Evolutionary conservation across 2,797 vertebrate genomes (phyloP), one percentile per base, ranked within the genome.

Genomic region (Oreortyx pictus): DNA sequence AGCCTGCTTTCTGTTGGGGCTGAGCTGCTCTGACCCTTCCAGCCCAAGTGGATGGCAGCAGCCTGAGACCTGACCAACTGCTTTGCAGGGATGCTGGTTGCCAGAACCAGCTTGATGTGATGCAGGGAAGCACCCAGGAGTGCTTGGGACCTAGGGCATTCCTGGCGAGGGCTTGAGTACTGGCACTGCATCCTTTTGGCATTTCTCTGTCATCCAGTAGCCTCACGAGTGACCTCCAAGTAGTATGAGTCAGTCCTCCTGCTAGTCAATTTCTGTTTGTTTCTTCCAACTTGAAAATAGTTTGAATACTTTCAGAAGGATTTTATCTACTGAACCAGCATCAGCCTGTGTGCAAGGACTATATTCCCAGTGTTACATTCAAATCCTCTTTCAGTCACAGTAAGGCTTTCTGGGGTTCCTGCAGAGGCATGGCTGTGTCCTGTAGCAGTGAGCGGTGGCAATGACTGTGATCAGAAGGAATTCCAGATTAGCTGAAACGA

Each of bases 201-300:
- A 0, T 80, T 82, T 50, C 50, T 27, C 39, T 76, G 86, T 76
- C 80, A 70, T 91, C 88, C 88, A 52, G 90, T 94, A 94, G 95
- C 92, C 87, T 88, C 2, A 8, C 3, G 29, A 43, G 77, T 95
- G 74, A 94, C 84, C 79, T 92, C 76, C 74, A 86, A 70, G 76
- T 65, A 86, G 71, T 46, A 79, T 92, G 94, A 96, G 87, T 96
- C 85, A 92, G 67, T 95, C 64, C 64, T 94, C 31, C 67, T 91
- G 93, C 67, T 91, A 88, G 85, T 91, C 57, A 86, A 16, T 64
- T 94, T 93, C 73, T 86, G 56, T 18, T 74, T 89, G 17, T 91
- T 94, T 94, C 93, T 91, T 95, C 89, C 85, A 92, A 46, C 64
- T 92, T 83, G 74, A 86, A 61, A 86, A 9, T 95, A 79, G 41